phyloP scores from a whole-genome alignment of 2,797 vertebrate genomes.

The Crossoptilon crossoptilon region DNA sequence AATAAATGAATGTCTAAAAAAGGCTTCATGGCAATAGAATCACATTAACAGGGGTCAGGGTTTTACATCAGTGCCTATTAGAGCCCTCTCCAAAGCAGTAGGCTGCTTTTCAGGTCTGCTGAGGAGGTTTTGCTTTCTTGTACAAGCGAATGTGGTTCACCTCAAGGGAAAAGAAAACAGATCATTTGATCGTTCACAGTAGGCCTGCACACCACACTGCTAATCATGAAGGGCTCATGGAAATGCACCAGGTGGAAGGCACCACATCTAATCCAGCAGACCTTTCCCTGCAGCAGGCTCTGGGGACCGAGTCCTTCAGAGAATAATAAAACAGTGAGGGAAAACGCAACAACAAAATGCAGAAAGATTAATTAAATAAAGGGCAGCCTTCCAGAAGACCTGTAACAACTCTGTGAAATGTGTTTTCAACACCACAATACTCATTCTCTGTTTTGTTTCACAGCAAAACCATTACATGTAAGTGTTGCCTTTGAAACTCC shows the following conservation, averaged over 20 bases:
- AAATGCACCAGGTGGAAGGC: conserved; percentile 46
- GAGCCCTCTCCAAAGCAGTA: conserved; percentile 70
- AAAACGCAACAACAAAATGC: conserved; percentile 59
- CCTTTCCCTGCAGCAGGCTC: neutral
- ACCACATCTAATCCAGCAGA: conserved; percentile 13
- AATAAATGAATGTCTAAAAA: conserved; percentile 69
- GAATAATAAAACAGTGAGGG: conserved; percentile 49
- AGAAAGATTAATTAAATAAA: conserved; percentile 74
- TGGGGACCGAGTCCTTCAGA: conserved; percentile 14
- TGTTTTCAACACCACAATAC: conserved; percentile 73
- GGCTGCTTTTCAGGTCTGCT: conserved; percentile 63
- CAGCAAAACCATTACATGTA: conserved; percentile 73
- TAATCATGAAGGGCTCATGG: conserved; percentile 48
- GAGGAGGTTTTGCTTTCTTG: conserved; percentile 72
- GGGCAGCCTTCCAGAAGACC: conserved; percentile 60
- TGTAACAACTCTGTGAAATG: conserved; percentile 68
- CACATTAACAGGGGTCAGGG: conserved; percentile 50
- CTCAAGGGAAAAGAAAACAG: conserved; percentile 77
- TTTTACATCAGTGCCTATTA: conserved; percentile 55
- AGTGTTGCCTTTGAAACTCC: conserved; percentile 73
- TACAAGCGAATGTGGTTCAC: conserved; percentile 61
- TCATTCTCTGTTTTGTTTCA: conserved; percentile 75
- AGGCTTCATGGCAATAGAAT: conserved; percentile 56
- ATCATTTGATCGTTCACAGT: conserved; percentile 47
- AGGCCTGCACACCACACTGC: conserved; percentile 28